Evolutionary conservation across 2,888 invertebrate species (phyloP), one percentile per base, ranked within the genome.

Genomic region (Baronia brevicornis): DNA sequence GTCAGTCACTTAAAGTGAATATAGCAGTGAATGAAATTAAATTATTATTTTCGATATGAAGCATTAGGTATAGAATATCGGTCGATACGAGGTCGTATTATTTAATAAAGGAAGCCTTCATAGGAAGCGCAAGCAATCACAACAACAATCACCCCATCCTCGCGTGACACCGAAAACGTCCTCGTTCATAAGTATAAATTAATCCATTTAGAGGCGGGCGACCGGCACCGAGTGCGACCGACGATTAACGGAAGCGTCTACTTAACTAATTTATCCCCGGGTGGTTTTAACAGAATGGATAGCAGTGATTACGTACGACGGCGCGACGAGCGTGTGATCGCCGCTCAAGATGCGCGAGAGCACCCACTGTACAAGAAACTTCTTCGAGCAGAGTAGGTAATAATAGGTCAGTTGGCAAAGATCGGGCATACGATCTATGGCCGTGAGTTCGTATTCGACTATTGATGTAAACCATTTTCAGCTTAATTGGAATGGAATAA

Each of bases 201-300:
- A 85, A 84, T 84, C 84, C 84, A 85, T 85, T 84, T 84, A 80
- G 74, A 75, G 54, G 35, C 75, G 70, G 54, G 60, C 78, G 68
- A 66, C 73, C 73, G 73, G 65, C 72, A 74, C 69, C 71, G 70
- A 65, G 68, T 69, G 63, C 69, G 70, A 68, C 72, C 67, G 79
- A 69, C 84, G 85, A 85, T 85, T 85, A 85, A 77, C 85, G 85
- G 85, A 85, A 84, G 78, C 78, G 73, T 77, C 85, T 85, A 85
- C 84, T 85, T 85, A 85, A 85, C 82, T 84, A 84, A 85, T 84
- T 84, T 84, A 85, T 74, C 66, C 77, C 73, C 77, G 80, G 84
- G 80, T 80, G 75, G 84, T 85, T 85, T 85, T 85, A 85, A 84
- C 82, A 79, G 82, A 84, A 84, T 85, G 85, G 80, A 84, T 84